A percentile compares a stretch with the other conserved stretches of the same genome.
phyloP scores from a whole-genome alignment of 2,797 vertebrate species.

The Sylvilagus floridanus region DNA sequence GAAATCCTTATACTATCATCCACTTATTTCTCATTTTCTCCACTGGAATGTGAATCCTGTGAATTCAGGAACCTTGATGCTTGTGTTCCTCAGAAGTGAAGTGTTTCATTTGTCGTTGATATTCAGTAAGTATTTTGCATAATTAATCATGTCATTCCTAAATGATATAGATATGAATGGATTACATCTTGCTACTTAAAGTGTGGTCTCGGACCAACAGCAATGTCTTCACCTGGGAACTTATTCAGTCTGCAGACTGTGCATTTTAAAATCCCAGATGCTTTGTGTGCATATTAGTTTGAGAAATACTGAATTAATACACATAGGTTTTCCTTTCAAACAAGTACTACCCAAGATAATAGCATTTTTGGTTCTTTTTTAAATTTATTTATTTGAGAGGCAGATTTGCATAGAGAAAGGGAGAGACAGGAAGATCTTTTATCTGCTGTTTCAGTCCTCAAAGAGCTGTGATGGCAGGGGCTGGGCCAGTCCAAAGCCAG shows the following conservation, averaged over 20 bases:
- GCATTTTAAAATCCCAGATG: conserved; percentile 4
- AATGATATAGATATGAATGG: not conserved
- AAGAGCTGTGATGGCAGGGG: no score
- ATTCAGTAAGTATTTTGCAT: conserved; percentile 22
- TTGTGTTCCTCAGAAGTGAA: not conserved
- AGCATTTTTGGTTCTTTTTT: no score
- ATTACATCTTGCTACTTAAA: not conserved
- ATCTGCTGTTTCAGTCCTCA: no score
- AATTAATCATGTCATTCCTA: not conserved
- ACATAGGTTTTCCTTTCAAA: not conserved
- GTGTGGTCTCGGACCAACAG: not conserved
- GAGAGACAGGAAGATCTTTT: no score
- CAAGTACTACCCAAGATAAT: not conserved
- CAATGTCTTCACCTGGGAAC: not conserved
- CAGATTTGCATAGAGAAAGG: no score
- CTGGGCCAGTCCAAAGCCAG: no score
- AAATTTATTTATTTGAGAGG: no score
- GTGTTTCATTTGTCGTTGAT: not conserved
- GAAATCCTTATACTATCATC: not conserved
- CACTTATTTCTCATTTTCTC: not conserved
- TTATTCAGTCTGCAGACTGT: not conserved
- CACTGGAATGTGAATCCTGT: not conserved
- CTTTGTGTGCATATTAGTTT: not conserved
- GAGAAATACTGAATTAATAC: not conserved
- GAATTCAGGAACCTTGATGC: not conserved